Evolutionary conservation across 1,140 invertebrate species (phyloP), one percentile per base, ranked within the genome.

Genomic region (Lerema accius): DNA sequence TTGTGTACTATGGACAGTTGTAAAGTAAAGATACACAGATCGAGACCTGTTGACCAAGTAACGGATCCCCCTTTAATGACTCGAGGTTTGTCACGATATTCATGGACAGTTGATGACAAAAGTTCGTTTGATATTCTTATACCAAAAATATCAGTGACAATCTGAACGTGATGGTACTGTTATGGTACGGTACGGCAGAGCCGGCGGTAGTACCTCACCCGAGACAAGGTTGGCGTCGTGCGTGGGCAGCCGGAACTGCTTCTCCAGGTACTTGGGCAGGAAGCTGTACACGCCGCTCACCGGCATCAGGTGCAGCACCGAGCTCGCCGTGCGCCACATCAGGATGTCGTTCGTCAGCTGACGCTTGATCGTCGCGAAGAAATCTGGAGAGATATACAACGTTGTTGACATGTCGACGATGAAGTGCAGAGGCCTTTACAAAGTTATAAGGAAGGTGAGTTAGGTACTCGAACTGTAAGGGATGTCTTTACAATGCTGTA

Each of bases 281-380:
- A 98, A 99, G 39, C 97, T 97, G 88, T 98, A 98, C 5, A 98
- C 92, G 3, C 97, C 97, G 58, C 96, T 96, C 69, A 98, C 97
- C 37, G 97, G 97, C 76, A 98, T 92, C 71, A 98, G 94, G 79
- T 98, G 96, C 5, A 98, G 92, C 11, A 98, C 97, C 56, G 95
- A 97, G 68, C 95, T 96, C 2, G 96, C 96, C 6, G 96, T 98
- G 13, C 97, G 92, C 82, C 96, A 96, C 94, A 98, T 96, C 16
- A 98, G 92, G 65, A 98, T 97, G 77, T 97, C 96, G 80, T 98
- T 98, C 65, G 94, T 96, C 16, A 98, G 81, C 72, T 98, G 93
- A 28, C 96, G 92, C 64, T 96, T 95, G 7, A 98, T 94, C 0
- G 97, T 96, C 78, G 94, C 95, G 55, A 96, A 96, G 88, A 98